phyloP scores from a whole-genome alignment of 92 coral and sea anemone genomes.

The Plumapathes pennacea region DNA sequence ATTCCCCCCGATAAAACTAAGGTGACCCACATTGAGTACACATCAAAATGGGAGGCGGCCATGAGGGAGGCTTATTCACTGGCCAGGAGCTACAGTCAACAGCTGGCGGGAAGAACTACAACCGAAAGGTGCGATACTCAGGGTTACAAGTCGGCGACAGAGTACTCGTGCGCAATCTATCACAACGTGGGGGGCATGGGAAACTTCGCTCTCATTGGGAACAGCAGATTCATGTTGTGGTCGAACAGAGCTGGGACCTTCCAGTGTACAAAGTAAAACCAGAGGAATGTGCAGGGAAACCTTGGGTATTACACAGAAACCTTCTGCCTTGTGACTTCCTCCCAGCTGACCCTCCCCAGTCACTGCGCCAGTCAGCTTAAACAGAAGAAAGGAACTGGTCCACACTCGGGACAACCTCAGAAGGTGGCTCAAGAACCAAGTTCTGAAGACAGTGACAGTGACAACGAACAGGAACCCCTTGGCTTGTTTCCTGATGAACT shows the following conservation, averaged over 20 bases:
- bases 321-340: constrained; percentile 41
- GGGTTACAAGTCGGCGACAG: constrained; percentile 48
- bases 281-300: constrained; percentile 22
- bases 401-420: too few species aligned
- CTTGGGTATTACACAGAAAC: constrained; percentile 33
- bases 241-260: constrained; percentile 27
- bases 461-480: too few species aligned
- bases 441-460: too few species aligned
- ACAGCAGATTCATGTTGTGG: constrained; percentile 30
- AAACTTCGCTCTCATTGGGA: constrained; percentile 45
- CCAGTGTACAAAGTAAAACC: constrained; percentile 50
- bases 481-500: too few species aligned
- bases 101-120: constrained; percentile 2
- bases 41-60: constrained; percentile 5
- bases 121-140: constrained; percentile 35
- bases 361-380: too few species aligned
- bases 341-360: too few species aligned
- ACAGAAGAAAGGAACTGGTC: too few species aligned
- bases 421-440: too few species aligned
- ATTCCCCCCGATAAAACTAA: neutral
- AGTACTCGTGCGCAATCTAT: constrained; percentile 50
- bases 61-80: constrained; percentile 10
- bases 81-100: constrained; percentile 2
- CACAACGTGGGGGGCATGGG: constrained; percentile 49
- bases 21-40: constrained; percentile 4